Evolutionary conservation across 2,113 vertebrate species (phyloP), one percentile per base, ranked within the genome.

Genomic region (Callipepla californica): DNA sequence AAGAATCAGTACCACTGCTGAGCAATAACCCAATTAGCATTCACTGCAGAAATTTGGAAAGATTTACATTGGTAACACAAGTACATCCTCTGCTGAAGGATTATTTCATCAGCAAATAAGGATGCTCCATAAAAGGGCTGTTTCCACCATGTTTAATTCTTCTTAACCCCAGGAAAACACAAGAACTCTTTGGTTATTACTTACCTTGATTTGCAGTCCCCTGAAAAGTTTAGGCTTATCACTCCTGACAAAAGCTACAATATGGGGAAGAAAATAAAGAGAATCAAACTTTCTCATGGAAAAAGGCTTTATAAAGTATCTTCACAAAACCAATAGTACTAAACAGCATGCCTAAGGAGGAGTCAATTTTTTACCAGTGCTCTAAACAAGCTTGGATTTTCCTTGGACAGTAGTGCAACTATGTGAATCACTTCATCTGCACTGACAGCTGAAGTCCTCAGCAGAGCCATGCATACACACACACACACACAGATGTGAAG

Each of bases 181-280:
- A 77, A 55, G 76, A 72, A 47, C 55, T 32, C 13, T 51, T 58
- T 40, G 14, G 65, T 72, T 51, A 53, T 22, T 89, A 93, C 95
- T 92, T 96, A 99, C 99, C 99, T 99, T 99, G 97, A 99, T 98
- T 97, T 99, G 99, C 89, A 99, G 98, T 97, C 99, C 99, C 97
- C 98, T 99, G 98, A 99, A 99, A 95, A 99, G 98, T 96, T 99
- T 99, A 22, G 99, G 99, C 97, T 99, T 99, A 89, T 99, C 99
- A 42, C 99, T 98, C 98, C 98, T 99, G 98, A 99, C 99, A 87
- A 99, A 99, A 99, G 99, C 99, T 99, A 77, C 59, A 89, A 75
- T 96, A 59, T 87, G 85, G 86, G 94, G 40, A 72, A 90, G 89
- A 75, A 92, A 18, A 78, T 32, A 59, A 7, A 86, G 22, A 67